phyloP scores from a whole-genome alignment of 1,140 invertebrate species.

The Drosophila suzukii region DNA sequence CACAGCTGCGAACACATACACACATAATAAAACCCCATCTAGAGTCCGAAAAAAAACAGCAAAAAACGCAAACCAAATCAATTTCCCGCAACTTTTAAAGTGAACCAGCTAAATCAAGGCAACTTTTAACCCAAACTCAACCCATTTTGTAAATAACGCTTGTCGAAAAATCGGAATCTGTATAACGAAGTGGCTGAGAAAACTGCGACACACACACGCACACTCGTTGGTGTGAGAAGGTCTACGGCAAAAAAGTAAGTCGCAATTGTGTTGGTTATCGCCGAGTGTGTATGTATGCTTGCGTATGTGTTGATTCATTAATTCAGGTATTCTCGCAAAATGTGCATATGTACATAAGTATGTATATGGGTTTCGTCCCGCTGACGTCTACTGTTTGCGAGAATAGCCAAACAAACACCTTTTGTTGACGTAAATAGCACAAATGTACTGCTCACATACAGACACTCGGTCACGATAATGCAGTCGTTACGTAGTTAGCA shows the following conservation, averaged over 20 bases:
- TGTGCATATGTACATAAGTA: background rate
- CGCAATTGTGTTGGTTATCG: slow-evolving; percentile 67
- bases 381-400: slow-evolving; percentile 28
- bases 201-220: slow-evolving; percentile 70
- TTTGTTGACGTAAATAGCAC: slow-evolving; percentile 66
- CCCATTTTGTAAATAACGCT: slow-evolving; percentile 56
- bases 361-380: slow-evolving; percentile 6
- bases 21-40: slow-evolving; percentile 46
- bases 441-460: slow-evolving; percentile 2
- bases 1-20: slow-evolving; percentile 45
- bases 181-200: slow-evolving; percentile 72
- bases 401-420: slow-evolving; percentile 39
- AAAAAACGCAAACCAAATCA: slow-evolving; percentile 36
- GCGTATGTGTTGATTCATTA: slow-evolving; percentile 49
- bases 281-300: background rate
- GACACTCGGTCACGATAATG: slow-evolving; percentile 24
- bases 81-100: slow-evolving; percentile 61
- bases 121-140: slow-evolving; percentile 63
- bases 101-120: slow-evolving; percentile 62
- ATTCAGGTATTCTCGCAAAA: slow-evolving; percentile 49
- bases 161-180: slow-evolving; percentile 46
- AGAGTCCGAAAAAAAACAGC: slow-evolving; percentile 52
- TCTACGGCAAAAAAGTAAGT: slow-evolving; percentile 83
- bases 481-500: slow-evolving; percentile 41
- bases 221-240: slow-evolving; percentile 73